Evolutionary conservation across 2,888 invertebrate genomes (phyloP), one percentile per base, ranked within the genome.

Genomic region (Siphonodentalium dalli): DNA sequence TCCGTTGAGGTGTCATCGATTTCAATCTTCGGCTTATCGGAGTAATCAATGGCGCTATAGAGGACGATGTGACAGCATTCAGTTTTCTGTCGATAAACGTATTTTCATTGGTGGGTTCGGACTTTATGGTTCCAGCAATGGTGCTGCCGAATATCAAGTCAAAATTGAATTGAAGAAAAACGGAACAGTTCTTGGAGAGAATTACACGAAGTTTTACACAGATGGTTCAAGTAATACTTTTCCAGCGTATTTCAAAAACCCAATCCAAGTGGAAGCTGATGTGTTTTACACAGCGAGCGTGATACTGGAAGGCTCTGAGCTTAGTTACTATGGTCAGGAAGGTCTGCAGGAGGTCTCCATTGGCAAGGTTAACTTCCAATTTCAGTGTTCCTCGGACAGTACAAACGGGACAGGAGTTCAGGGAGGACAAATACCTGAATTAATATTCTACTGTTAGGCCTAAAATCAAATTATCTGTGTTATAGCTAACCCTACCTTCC

Each of bases 1-100:
- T 83, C 90, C 94, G 63, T 92, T 93, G 89, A 90, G 93, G 46
- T 95, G 95, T 75, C 95, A 94, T 83, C 87, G 96, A 79, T 97
- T 97, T 80, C 93, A 94, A 82, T 95, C 95, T 9, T 94, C 94
- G 75, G 96, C 96, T 4, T 96, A 95, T 82, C 88, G 96, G 69
- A 93, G 93, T 74, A 97, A 96, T 78, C 96, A 97, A 80, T 97
- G 97, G 96, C 88, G 96, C 49, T 97, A 97, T 81, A 87, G 97
- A 68, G 96, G 96, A 1, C 87, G 96, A 47, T 95, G 95, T 80
- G 97, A 97, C 81, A 93, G 93, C 53, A 96, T 97, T 79, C 95
- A 96, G 79, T 97, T 97, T 83, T 92, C 92, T 65, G 95, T 95
- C 1, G 96, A 97, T 82, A 90, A 92, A 61, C 87, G 96, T 69